These are phyloP conservation scores for Alligator sinensis DNA, from an alignment of 2,113 vertebrate genomes.

Conservation along the genomic window DNA sequence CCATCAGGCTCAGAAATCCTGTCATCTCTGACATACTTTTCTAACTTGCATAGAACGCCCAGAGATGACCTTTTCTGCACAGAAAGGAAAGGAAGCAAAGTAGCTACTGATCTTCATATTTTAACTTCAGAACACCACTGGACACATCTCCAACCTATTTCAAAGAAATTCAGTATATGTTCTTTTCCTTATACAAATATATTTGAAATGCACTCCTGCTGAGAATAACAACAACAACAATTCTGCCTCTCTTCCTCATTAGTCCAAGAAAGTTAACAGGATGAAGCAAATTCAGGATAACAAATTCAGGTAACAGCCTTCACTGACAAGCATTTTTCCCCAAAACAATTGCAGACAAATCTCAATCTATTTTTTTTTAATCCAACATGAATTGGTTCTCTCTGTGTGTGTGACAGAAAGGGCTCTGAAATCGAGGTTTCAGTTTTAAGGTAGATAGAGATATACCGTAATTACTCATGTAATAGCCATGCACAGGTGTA, in stretches of 20 bases:
- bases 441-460: too few species aligned
- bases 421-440: not conserved
- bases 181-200: not conserved
- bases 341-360: not conserved
- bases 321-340: not conserved
- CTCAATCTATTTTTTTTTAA: not conserved
- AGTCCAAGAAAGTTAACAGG: not conserved
- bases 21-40: not conserved
- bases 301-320: not conserved
- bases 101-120: constrained; percentile 44
- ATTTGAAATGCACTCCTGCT: not conserved
- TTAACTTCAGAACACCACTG: constrained; percentile 29
- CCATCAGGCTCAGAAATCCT: not conserved
- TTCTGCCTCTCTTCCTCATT: not conserved
- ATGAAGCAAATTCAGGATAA: not conserved
- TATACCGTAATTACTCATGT: not conserved
- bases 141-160: constrained; percentile 39
- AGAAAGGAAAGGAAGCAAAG: constrained; percentile 1
- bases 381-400: not conserved
- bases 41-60: not conserved
- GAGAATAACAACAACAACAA: not conserved
- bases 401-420: not conserved
- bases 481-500: not conserved
- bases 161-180: constrained; percentile 44
- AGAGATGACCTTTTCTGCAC: not conserved